Evolutionary conservation across 2,797 vertebrate species (phyloP).

Genomic region (Scolopax rusticola): DNA sequence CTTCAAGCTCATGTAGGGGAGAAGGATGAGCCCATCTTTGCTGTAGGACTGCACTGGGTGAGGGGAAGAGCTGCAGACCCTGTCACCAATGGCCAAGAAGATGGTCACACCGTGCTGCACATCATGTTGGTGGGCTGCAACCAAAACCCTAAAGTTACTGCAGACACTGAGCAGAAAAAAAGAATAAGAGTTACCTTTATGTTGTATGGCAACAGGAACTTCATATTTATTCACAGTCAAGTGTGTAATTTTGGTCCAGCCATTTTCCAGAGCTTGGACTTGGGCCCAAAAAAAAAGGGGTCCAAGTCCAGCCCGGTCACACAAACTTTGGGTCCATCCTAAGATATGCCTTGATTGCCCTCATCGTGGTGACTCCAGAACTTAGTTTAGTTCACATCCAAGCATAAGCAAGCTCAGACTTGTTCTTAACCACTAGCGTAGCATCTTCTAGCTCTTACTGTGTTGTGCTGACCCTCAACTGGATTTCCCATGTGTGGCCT

Average conservation of each 20-base stretch:
- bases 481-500: neutral
- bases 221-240: neutral
- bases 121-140: neutral
- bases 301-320: neutral
- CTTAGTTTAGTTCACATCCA: neutral
- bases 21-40: neutral
- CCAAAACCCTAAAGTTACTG: neutral
- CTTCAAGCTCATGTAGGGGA: fast-evolving
- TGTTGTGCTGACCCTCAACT: neutral
- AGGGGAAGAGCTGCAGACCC: neutral
- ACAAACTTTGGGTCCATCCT: neutral
- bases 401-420: neutral
- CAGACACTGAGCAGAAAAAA: neutral
- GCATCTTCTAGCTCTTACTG: neutral
- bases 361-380: neutral
- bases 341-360: neutral
- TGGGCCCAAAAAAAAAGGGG: fast-evolving
- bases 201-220: neutral
- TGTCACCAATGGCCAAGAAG: neutral
- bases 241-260: neutral
- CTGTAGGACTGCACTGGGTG: neutral
- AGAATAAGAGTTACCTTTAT: neutral
- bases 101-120: fast-evolving
- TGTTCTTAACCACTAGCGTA: fast-evolving
- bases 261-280: neutral